Conservation (phyloP, 2,888 invertebrate genomes). For the Lycocerus yunnanus region DNA sequence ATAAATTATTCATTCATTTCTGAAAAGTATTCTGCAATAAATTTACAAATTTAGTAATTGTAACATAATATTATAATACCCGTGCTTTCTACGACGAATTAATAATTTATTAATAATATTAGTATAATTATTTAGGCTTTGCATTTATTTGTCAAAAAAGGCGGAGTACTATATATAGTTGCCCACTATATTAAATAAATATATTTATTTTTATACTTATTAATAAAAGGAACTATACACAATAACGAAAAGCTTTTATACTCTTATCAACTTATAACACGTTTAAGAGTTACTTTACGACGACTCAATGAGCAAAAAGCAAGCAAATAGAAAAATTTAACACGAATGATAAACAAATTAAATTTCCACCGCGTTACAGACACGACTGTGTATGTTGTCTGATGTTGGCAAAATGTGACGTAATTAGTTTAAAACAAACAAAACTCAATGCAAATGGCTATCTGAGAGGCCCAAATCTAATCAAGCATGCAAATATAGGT, state of each 20-base stretch:
- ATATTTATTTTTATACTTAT: not conserved
- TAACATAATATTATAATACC: not conserved
- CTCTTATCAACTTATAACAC: not conserved
- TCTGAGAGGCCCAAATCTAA: slow-evolving; percentile 52
- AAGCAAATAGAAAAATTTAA: slow-evolving; percentile 25
- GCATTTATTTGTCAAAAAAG: too few species aligned
- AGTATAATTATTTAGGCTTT: too few species aligned
- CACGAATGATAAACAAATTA: slow-evolving; percentile 29
- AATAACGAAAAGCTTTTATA: not conserved
- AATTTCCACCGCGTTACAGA: slow-evolving; percentile 9
- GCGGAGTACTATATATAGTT: not conserved
- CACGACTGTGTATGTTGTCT: slow-evolving; percentile 22
- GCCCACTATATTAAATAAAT: not conserved
- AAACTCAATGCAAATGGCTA: slow-evolving; percentile 53
- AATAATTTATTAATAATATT: not conserved
- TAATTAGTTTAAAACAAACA: slow-evolving; percentile 52
- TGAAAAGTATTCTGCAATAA: not conserved
- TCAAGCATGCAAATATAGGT: slow-evolving; percentile 56
- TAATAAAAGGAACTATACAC: not conserved
- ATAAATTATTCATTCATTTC: not conserved
- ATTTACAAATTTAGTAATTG: not conserved
- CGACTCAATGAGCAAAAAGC: slow-evolving; percentile 3
- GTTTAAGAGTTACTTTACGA: not conserved
- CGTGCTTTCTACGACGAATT: not conserved
- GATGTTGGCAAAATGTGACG: slow-evolving; percentile 44